phyloP scores from a whole-genome alignment of 2,888 invertebrate genomes.

The Chrysolina haemoptera region DNA sequence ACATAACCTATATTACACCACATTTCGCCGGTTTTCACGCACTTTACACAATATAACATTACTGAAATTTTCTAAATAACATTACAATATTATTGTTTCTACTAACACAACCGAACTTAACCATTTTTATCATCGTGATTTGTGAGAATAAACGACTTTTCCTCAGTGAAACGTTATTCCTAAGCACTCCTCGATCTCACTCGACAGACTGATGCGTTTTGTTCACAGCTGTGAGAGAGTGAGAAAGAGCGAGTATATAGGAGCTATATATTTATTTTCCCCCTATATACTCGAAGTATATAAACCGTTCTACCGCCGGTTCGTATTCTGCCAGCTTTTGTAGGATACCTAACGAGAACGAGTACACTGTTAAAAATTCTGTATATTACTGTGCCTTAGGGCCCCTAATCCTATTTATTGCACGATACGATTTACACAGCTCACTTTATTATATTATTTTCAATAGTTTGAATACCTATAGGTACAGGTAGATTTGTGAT shows the following conservation, averaged over 20 bases:
- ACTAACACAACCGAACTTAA: slow-evolving; percentile 36
- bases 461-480: background rate
- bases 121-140: slow-evolving; percentile 51
- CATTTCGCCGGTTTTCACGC: slow-evolving; percentile 60
- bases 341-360: slow-evolving; percentile 57
- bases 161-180: slow-evolving; percentile 55
- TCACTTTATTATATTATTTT: slow-evolving; percentile 5
- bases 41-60: slow-evolving; percentile 48
- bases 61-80: slow-evolving; percentile 38
- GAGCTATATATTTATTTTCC: slow-evolving; percentile 67
- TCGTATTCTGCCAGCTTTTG: slow-evolving; percentile 64
- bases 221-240: slow-evolving; percentile 69
- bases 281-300: slow-evolving; percentile 67
- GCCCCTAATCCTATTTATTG: slow-evolving; percentile 30
- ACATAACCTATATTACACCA: slow-evolving; percentile 62
- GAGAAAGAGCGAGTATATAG: slow-evolving; percentile 63
- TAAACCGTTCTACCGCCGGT: slow-evolving; percentile 66
- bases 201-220: slow-evolving; percentile 71
- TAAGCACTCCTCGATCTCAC: slow-evolving; percentile 65
- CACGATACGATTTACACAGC: slow-evolving; percentile 10
- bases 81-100: slow-evolving; percentile 37
- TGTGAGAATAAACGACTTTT: slow-evolving; percentile 54
- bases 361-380: slow-evolving; percentile 62
- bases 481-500: background rate
- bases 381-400: slow-evolving; percentile 42